Evolutionary conservation across 2,797 vertebrate genomes (phyloP).

Genomic region (Halcyon leucocephala): DNA sequence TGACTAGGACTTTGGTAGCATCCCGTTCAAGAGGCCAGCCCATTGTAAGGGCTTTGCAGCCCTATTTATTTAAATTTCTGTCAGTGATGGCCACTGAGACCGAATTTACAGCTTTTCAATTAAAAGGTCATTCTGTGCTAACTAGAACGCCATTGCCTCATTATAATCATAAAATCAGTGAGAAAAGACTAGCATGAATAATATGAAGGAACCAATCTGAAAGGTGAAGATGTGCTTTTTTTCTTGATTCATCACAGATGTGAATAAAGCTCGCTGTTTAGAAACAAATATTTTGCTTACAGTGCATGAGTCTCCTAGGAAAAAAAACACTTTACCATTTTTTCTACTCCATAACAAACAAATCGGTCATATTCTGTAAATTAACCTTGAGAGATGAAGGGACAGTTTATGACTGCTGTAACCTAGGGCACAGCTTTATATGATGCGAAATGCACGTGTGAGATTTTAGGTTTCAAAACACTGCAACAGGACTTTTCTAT

Average conservation of each 20-base stretch:
- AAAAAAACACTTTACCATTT: slow-evolving; percentile 4
- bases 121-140: slow-evolving; percentile 82
- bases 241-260: slow-evolving; percentile 36
- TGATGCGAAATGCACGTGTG: background rate
- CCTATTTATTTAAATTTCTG: slow-evolving; percentile 81
- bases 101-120: slow-evolving; percentile 83
- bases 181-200: slow-evolving; percentile 76
- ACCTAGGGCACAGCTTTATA: background rate
- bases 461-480: slow-evolving; percentile 2
- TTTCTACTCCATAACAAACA: slow-evolving; percentile 4
- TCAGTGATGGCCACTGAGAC: slow-evolving; percentile 67
- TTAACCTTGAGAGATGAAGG: slow-evolving; percentile 17
- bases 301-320: background rate
- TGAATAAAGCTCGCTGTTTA: slow-evolving; percentile 22
- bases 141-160: slow-evolving; percentile 78
- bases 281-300: slow-evolving; percentile 41
- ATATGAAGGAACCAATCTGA: slow-evolving; percentile 49
- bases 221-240: slow-evolving; percentile 63
- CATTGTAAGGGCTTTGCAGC: slow-evolving; percentile 54
- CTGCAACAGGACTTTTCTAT: background rate
- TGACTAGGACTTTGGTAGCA: slow-evolving; percentile 50
- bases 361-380: background rate
- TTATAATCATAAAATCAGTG: slow-evolving; percentile 83
- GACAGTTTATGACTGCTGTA: background rate
- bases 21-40: slow-evolving; percentile 65